A percentile compares a stretch with the other conserved stretches of the same genome.
Evolutionary conservation across 2,888 invertebrate species (phyloP).

Genomic region (Mythimna ferrago): DNA sequence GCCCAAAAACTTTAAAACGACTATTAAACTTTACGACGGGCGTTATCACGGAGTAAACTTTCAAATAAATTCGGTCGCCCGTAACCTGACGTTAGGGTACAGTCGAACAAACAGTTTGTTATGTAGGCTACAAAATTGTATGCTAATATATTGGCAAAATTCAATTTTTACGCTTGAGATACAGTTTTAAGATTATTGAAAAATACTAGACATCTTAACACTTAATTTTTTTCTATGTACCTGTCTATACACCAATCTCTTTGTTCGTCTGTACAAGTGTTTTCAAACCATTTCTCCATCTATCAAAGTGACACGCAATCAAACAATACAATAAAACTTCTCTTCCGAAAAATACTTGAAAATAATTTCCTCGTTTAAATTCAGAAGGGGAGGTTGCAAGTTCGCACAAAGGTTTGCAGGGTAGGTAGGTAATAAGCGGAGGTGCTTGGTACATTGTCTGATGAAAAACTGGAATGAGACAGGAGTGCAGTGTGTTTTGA

Average conservation of each 20-base stretch:
- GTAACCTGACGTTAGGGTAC: conserved; percentile 78
- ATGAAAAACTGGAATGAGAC: conserved; percentile 79
- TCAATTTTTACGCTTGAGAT: not conserved
- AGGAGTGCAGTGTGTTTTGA: conserved; percentile 74
- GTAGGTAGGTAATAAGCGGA: conserved; percentile 73
- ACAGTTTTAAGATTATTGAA: not conserved
- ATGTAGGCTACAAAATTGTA: not conserved
- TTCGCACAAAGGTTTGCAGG: conserved; percentile 82
- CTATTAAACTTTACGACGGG: conserved; percentile 80
- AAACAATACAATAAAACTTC: conserved; percentile 91
- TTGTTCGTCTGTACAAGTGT: conserved; percentile 67
- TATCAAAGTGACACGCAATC: conserved; percentile 90
- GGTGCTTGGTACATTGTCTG: conserved; percentile 82
- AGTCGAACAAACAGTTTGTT: not conserved
- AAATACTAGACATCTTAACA: not conserved
- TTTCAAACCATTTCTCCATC: conserved; percentile 87
- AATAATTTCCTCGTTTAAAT: conserved; percentile 90
- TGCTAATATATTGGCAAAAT: not conserved
- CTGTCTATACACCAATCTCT: not conserved
- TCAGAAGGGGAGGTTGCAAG: conserved; percentile 82
- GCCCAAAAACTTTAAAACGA: conserved; percentile 75
- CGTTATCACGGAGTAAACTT: conserved; percentile 79
- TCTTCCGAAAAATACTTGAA: conserved; percentile 89
- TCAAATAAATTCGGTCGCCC: conserved; percentile 87
- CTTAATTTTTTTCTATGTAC: not conserved